Evolutionary conservation across 2,888 invertebrate genomes (phyloP).

Genomic region (Rugalucina vietnamica): DNA sequence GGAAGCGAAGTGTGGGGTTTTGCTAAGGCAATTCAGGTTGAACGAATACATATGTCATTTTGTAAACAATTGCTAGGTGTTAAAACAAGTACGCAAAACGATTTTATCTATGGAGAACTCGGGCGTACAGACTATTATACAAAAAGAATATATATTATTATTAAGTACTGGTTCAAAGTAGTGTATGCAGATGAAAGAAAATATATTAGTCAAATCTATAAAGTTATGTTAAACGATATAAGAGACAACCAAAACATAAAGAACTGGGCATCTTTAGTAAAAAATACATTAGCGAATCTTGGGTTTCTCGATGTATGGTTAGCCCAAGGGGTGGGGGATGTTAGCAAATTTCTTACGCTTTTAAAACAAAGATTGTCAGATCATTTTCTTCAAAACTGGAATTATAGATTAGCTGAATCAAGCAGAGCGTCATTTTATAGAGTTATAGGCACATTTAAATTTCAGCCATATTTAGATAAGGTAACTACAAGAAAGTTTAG

Average conservation of each 20-base stretch:
- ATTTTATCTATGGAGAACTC: not conserved
- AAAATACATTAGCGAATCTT: not conserved
- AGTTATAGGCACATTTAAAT: not conserved
- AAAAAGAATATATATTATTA: not conserved
- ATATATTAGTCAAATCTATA: not conserved
- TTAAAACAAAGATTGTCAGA: not conserved
- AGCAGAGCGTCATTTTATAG: not conserved
- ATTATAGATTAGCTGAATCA: not conserved
- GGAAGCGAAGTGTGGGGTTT: not conserved
- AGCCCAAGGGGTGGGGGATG: not conserved
- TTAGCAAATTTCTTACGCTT: not conserved
- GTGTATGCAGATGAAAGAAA: not conserved
- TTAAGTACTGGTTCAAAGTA: not conserved
- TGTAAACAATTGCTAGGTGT: not conserved
- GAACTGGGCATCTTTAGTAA: not conserved
- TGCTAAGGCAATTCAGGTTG: not conserved
- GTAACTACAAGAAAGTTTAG: not conserved
- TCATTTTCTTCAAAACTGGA: not conserved
- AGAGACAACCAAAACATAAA: not conserved
- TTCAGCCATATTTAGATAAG: not conserved
- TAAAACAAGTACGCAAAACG: not conserved
- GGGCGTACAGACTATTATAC: not conserved
- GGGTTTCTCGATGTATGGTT: not conserved
- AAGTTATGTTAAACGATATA: not conserved
- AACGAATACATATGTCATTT: not conserved